These are phyloP conservation scores for Acanthopagrus latus DNA, from an alignment of 2,797 vertebrate genomes.

Conservation along the genomic window DNA sequence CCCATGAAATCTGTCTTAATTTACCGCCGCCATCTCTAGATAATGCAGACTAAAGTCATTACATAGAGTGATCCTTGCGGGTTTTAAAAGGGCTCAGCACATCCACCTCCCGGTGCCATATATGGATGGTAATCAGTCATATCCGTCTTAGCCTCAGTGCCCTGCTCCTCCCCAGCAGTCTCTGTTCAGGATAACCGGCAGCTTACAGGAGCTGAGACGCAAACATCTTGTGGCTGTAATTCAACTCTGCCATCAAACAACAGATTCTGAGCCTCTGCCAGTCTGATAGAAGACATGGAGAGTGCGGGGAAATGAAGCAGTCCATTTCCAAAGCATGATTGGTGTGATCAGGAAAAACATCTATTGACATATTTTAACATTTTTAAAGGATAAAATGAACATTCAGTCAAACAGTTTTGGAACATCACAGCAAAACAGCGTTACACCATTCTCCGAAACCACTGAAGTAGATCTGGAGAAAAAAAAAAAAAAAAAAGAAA, in stretches of 20 bases:
- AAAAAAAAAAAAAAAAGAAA: too few species aligned
- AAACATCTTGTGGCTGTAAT: neutral
- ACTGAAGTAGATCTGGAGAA: too few species aligned
- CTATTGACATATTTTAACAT: neutral
- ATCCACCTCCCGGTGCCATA: slow-evolving; percentile 42
- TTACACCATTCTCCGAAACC: too few species aligned
- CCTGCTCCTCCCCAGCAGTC: neutral
- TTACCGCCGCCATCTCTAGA: slow-evolving; percentile 40
- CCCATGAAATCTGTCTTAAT: slow-evolving; percentile 44
- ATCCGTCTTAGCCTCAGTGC: slow-evolving; percentile 40
- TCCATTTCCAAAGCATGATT: neutral
- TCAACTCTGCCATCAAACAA: neutral
- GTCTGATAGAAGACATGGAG: neutral
- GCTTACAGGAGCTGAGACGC: slow-evolving; percentile 8
- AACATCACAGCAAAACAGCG: too few species aligned
- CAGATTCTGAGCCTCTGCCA: neutral
- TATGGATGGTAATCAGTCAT: slow-evolving; percentile 56
- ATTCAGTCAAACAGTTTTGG: too few species aligned
- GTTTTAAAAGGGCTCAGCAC: slow-evolving; percentile 68
- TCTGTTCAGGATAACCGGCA: slow-evolving; percentile 15
- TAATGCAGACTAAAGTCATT: slow-evolving; percentile 63
- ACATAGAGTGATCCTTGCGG: slow-evolving; percentile 54
- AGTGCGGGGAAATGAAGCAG: neutral
- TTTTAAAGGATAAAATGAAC: neutral
- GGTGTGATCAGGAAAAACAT: neutral